Evolutionary conservation across 1,140 invertebrate genomes (phyloP).

Genomic region (Leptinotarsa texana): DNA sequence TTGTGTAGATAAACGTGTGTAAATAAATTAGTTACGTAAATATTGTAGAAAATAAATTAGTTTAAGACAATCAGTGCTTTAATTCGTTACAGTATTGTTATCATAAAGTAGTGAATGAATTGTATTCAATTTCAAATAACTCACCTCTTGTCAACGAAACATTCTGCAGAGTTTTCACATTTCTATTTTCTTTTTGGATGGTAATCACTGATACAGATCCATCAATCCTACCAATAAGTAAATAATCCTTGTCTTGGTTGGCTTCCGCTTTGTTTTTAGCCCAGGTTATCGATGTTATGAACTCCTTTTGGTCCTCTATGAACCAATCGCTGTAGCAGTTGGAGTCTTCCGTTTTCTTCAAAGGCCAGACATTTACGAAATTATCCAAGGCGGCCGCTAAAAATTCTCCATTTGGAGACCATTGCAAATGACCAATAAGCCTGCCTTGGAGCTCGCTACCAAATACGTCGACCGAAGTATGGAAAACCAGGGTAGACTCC

Average conservation of each 20-base stretch:
- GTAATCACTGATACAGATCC: constrained; percentile 56
- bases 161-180: constrained; percentile 57
- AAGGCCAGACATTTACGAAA: constrained; percentile 64
- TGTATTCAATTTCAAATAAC: neutral
- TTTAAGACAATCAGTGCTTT: too few species aligned
- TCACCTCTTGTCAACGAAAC: constrained; percentile 57
- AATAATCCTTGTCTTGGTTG: constrained; percentile 54
- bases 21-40: too few species aligned
- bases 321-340: constrained; percentile 48
- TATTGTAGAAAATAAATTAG: too few species aligned
- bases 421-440: constrained; percentile 59
- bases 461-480: constrained; percentile 58
- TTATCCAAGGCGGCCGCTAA: constrained; percentile 64
- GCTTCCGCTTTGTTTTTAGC: constrained; percentile 52
- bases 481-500: constrained; percentile 66
- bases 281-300: constrained; percentile 61
- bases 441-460: constrained; percentile 61
- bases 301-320: constrained; percentile 56
- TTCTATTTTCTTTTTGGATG: constrained; percentile 44
- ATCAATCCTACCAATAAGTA: constrained; percentile 63
- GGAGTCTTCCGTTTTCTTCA: constrained; percentile 34
- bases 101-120: too few species aligned
- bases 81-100: too few species aligned
- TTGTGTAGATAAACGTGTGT: too few species aligned
- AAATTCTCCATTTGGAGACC: constrained; percentile 61